Evolutionary conservation across 2,888 invertebrate genomes (phyloP).

Genomic region (Candidula unifasciata): DNA sequence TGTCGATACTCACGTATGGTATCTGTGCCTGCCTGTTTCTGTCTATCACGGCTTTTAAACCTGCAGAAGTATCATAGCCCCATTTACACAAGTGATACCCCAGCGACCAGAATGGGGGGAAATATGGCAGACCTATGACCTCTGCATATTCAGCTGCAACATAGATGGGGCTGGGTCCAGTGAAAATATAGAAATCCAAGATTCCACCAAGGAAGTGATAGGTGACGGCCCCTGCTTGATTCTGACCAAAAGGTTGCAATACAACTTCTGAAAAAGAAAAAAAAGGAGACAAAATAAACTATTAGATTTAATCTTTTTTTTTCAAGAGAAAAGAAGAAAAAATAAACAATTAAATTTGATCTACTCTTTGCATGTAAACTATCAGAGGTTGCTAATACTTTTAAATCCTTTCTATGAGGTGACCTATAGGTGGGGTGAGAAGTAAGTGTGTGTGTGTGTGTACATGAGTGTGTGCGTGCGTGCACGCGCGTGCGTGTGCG

Average conservation of each 20-base stretch:
- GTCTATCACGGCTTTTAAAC: slow-evolving; percentile 66
- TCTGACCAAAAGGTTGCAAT: slow-evolving; percentile 78
- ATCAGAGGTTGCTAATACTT: too few relatives aligned
- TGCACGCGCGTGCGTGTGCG: too few relatives aligned
- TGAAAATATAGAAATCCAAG: slow-evolving; percentile 65
- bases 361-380: neutral
- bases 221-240: slow-evolving; percentile 56
- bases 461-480: too few relatives aligned
- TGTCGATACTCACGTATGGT: slow-evolving; percentile 67
- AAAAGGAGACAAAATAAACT: too few relatives aligned
- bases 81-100: slow-evolving; percentile 68
- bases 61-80: slow-evolving; percentile 57
- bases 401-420: too few relatives aligned
- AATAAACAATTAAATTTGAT: neutral
- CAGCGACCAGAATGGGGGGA: slow-evolving; percentile 67
- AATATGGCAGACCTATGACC: slow-evolving; percentile 60
- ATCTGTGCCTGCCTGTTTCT: slow-evolving; percentile 75
- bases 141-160: slow-evolving; percentile 62
- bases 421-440: too few relatives aligned
- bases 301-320: neutral
- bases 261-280: slow-evolving; percentile 30
- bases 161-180: slow-evolving; percentile 59
- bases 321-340: too few relatives aligned
- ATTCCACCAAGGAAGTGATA: slow-evolving; percentile 63
- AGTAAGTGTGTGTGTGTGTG: too few relatives aligned